Evolutionary conservation across 2,888 invertebrate species (phyloP), one percentile per base, ranked within the genome.

Genomic region (Caenorhabditis panamensis): DNA sequence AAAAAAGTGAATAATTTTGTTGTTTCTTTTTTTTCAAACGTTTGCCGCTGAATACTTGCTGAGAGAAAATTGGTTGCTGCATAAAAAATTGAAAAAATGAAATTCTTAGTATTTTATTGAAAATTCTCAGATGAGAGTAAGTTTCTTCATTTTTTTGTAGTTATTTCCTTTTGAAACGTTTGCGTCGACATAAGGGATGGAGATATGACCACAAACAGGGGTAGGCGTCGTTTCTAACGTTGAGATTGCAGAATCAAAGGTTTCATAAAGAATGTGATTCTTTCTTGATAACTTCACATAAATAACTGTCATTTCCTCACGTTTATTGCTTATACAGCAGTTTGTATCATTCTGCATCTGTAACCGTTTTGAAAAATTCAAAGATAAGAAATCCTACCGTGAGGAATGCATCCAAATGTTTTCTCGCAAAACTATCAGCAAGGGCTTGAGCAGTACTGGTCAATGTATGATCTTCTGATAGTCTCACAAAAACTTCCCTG

Each of bases 271-370:
- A 24, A 54, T n/a, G 8, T 36, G 47, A 24, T 49, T 31, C 8
- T 56, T 26, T 2, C 56, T 49, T 0, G 59, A 31, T 2, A 82
- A 44, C 28, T 76, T 76, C 1, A 79, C 66, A 41, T 77, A 82
- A 22, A 84, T 73, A 1, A 84, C 66, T 2, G 84, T 77, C 84
- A 84, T 84, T 59, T 84, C 84, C 47, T 84, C 84, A 2, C 81
- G 69, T 20, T 81, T 62, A 41, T 79, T 83, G 59, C 81, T 81
- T 2, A 62, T 56, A 13, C 37, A 41, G 26, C 68, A 73, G 16
- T 53, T 47, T 26, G 61, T 51, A 11, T 81, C 75, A 9, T 75
- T 66, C 20, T 56, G 67, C 53, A 63, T 78, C 80, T 83, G 41
- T 53, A 79, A 66, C 24, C 22, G 20, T 22, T 24, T 13, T 24